Evolutionary conservation across 2,797 vertebrate genomes (phyloP).

Genomic region (Pangasius larnaudii): DNA sequence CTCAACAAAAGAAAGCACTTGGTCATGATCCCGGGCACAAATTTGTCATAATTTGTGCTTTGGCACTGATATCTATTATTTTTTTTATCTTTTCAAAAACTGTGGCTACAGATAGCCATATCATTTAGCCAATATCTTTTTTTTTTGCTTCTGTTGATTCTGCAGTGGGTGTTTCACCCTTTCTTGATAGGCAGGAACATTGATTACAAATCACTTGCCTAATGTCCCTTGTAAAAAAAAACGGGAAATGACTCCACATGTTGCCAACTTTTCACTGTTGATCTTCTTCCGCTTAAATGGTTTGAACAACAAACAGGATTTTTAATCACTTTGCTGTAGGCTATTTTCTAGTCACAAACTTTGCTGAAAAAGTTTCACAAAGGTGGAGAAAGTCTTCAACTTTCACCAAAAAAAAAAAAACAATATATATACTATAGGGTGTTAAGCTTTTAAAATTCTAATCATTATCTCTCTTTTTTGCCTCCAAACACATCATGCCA

Average conservation of each 20-base stretch:
- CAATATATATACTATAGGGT: too few relatives aligned
- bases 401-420: too few relatives aligned
- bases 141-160: neutral
- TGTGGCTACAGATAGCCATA: neutral
- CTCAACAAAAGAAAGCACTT: neutral
- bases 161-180: neutral
- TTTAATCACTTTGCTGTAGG: neutral
- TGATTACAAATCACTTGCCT: neutral
- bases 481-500: too few relatives aligned
- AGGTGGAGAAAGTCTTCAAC: too few relatives aligned
- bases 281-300: neutral
- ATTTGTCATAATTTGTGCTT: neutral
- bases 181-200: neutral
- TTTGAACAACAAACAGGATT: neutral
- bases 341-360: neutral
- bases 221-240: neutral
- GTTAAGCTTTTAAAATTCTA: too few relatives aligned
- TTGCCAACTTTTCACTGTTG: neutral
- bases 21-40: neutral
- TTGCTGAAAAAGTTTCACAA: too few relatives aligned
- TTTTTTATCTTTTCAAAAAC: neutral
- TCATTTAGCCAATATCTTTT: neutral
- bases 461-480: too few relatives aligned
- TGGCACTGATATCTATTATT: neutral
- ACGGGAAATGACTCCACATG: neutral